Conservation (phyloP, 2,113 vertebrate genomes). For the Coregonus clupeaformis region DNA sequence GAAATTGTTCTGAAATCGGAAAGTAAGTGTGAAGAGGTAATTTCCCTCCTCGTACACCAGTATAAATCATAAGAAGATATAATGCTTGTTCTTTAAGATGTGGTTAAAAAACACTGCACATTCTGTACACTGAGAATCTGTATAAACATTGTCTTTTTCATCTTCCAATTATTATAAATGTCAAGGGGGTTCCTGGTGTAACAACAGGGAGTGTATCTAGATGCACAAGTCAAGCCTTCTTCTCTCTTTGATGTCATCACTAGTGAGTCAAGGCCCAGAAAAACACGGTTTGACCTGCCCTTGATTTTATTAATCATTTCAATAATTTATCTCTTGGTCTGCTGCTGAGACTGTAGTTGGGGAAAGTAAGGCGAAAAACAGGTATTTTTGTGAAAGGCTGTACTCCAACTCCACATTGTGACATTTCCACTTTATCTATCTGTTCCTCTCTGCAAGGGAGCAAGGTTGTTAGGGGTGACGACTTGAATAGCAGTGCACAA, state of each 20-base stretch:
- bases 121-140: conserved; percentile 63
- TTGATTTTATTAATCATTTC: conserved; percentile 55
- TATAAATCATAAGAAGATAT: conserved; percentile 35
- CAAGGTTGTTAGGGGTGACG: conserved; percentile 47
- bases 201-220: conserved; percentile 48
- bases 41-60: conserved; percentile 32
- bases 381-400: conserved; percentile 34
- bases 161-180: conserved; percentile 67
- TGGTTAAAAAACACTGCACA: conserved; percentile 51
- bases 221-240: conserved; percentile 58
- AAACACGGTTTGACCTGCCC: conserved; percentile 48
- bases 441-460: conserved; percentile 17
- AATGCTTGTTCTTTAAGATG: conserved; percentile 50
- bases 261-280: conserved; percentile 41
- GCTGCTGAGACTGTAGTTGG: conserved; percentile 22
- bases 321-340: conserved; percentile 35
- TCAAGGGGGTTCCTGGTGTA: conserved; percentile 58
- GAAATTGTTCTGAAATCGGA: conserved; percentile 31
- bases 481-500: conserved; percentile 48
- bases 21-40: conserved; percentile 23
- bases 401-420: conserved; percentile 39
- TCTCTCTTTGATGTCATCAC: conserved; percentile 60
- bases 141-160: conserved; percentile 68
- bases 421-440: conserved; percentile 54
- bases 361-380: too few species aligned